These are phyloP conservation scores for Caprella mutica DNA, from an alignment of 2,888 invertebrate genomes.

Conservation along the genomic window DNA sequence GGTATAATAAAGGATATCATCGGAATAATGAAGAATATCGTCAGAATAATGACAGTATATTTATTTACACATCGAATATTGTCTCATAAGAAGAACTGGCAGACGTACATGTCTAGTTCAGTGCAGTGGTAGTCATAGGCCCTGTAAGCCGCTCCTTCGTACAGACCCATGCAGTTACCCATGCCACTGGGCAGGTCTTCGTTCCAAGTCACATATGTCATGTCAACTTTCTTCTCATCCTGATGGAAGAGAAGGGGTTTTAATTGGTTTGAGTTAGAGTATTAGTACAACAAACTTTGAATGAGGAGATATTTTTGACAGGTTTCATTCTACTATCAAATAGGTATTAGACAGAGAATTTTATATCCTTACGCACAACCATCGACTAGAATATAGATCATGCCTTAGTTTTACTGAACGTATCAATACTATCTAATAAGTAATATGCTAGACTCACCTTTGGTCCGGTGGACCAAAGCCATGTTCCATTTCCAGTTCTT, in stretches of 20 bases:
- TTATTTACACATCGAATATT: too few relatives aligned
- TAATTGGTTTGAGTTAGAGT: not conserved
- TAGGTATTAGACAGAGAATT: not conserved
- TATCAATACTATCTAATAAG: too few relatives aligned
- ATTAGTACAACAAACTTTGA: not conserved
- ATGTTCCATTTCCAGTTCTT: slow-evolving; percentile 12
- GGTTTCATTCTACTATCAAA: not conserved
- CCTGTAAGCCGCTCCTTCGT: slow-evolving; percentile 20
- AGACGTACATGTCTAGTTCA: slow-evolving; percentile 26
- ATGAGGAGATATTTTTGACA: not conserved
- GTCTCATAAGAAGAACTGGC: slow-evolving; percentile 31
- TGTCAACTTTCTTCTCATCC: slow-evolving; percentile 20
- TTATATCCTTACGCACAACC: not conserved
- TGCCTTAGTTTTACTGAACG: too few relatives aligned
- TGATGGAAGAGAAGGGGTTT: not conserved
- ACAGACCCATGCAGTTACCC: slow-evolving; percentile 31
- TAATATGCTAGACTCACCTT: not conserved
- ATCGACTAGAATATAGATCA: too few relatives aligned
- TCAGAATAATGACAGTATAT: too few relatives aligned
- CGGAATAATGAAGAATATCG: too few relatives aligned
- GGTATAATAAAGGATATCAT: too few relatives aligned
- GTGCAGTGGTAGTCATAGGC: slow-evolving; percentile 31
- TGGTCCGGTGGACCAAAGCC: slow-evolving; percentile 22
- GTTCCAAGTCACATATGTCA: slow-evolving; percentile 30
- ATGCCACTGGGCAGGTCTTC: slow-evolving; percentile 26